Percentiles rank a stretch among this genome's conserved stretches.
Evolutionary conservation across 2,113 vertebrate genomes (phyloP).

Genomic region (Amphiprion percula): DNA sequence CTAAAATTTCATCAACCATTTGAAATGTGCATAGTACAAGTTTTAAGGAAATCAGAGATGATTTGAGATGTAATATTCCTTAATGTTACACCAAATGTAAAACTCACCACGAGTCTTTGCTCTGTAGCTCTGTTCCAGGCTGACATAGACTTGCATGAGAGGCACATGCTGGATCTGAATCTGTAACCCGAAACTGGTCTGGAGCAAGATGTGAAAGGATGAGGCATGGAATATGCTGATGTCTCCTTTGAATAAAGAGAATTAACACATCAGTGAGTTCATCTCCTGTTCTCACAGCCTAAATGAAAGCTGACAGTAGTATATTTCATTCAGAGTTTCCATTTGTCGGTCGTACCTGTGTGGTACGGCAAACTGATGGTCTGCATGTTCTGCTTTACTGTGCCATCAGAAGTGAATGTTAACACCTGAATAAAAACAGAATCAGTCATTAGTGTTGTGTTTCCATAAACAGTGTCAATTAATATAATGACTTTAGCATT

Average conservation of each 20-base stretch:
- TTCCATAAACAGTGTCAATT: background rate
- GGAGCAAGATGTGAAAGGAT: conserved; percentile 89
- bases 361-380: conserved; percentile 89
- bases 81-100: background rate
- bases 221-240: conserved; percentile 89
- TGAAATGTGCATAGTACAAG: too few species aligned
- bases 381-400: conserved; percentile 87
- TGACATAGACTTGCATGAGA: conserved; percentile 92
- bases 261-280: background rate
- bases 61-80: too few species aligned
- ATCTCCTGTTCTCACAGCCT: background rate
- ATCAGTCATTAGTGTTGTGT: background rate
- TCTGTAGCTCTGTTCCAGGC: conserved; percentile 82
- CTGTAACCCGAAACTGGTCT: conserved; percentile 86
- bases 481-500: background rate
- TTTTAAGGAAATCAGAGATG: too few species aligned
- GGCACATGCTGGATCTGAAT: conserved; percentile 91
- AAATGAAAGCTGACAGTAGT: background rate
- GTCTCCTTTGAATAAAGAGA: conserved; percentile 83
- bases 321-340: background rate
- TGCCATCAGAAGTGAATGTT: conserved; percentile 88
- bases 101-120: conserved; percentile 88
- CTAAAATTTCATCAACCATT: too few species aligned
- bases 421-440: conserved; percentile 76
- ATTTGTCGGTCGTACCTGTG: conserved; percentile 82